A percentile compares a stretch with the other conserved stretches of the same genome.
phyloP scores from a whole-genome alignment of 2,888 invertebrate species.

The Melieria omissa region DNA sequence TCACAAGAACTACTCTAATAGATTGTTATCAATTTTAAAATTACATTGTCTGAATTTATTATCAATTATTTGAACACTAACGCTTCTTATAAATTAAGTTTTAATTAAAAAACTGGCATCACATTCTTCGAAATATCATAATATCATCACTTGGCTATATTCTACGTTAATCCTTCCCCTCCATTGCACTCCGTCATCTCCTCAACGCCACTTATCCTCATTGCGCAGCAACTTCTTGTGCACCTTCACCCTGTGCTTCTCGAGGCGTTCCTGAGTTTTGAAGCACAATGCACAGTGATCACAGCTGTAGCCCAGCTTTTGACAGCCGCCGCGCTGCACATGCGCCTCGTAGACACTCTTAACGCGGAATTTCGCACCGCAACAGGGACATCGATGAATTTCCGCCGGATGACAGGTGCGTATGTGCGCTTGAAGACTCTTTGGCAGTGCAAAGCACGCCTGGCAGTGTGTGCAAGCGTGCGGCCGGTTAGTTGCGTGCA shows the following conservation, averaged over 20 bases:
- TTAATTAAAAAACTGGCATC: too few relatives aligned
- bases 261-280: conserved; percentile 23
- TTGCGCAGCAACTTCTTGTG: conserved; percentile 18
- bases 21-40: too few relatives aligned
- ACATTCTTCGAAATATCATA: too few relatives aligned
- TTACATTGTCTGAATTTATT: too few relatives aligned
- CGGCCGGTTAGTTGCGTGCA: conserved; percentile 23
- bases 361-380: conserved; percentile 30
- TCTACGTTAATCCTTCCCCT: too few relatives aligned
- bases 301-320: conserved; percentile 27
- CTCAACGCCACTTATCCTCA: not conserved
- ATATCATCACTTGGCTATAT: too few relatives aligned
- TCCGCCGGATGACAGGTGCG: conserved; percentile 29
- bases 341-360: conserved; percentile 27
- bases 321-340: conserved; percentile 29
- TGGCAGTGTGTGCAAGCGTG: conserved; percentile 20
- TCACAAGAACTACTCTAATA: too few relatives aligned
- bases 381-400: conserved; percentile 21
- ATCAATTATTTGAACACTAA: too few relatives aligned
- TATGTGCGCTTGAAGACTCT: conserved; percentile 25
- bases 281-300: conserved; percentile 31
- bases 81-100: too few relatives aligned
- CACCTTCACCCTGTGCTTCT: conserved; percentile 27
- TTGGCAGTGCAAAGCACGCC: conserved; percentile 19
- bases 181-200: too few relatives aligned